phyloP scores from a whole-genome alignment of 1,140 invertebrate genomes.

The Drosophila ananassae region DNA sequence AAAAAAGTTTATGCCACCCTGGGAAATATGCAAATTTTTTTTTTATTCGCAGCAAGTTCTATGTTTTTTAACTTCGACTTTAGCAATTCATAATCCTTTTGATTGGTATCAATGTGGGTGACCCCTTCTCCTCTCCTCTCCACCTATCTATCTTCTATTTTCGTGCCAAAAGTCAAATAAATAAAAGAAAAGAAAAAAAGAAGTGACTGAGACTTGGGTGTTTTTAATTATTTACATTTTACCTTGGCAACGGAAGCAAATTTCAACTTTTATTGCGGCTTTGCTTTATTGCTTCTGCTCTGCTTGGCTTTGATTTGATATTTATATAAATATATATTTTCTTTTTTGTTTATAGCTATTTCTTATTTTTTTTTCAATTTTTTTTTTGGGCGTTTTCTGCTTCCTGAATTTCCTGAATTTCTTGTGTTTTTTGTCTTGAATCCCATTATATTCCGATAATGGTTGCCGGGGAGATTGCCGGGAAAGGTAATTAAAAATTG shows the following conservation, averaged over 20 bases:
- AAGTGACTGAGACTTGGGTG: constrained; percentile 4
- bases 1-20: constrained; percentile 29
- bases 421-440: constrained; percentile 10
- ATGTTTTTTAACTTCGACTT: constrained; percentile 15
- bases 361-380: not conserved
- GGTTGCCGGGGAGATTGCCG: constrained; percentile 33
- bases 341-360: not conserved
- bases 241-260: constrained; percentile 57
- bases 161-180: constrained; percentile 1
- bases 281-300: constrained; percentile 41
- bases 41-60: constrained; percentile 12
- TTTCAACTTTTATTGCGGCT: constrained; percentile 48
- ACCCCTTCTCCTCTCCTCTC: not conserved
- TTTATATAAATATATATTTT: constrained; percentile 4
- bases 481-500: constrained; percentile 37
- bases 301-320: constrained; percentile 22
- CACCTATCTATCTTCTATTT: not conserved
- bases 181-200: not conserved
- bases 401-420: not conserved
- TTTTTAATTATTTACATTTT: constrained; percentile 72
- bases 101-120: constrained; percentile 46
- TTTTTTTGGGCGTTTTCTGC: no score
- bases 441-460: constrained; percentile 15
- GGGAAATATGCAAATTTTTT: constrained; percentile 40
- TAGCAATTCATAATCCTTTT: constrained; percentile 64